Evolutionary conservation across 2,888 invertebrate genomes (phyloP).

Genomic region (Metellina segmentata): DNA sequence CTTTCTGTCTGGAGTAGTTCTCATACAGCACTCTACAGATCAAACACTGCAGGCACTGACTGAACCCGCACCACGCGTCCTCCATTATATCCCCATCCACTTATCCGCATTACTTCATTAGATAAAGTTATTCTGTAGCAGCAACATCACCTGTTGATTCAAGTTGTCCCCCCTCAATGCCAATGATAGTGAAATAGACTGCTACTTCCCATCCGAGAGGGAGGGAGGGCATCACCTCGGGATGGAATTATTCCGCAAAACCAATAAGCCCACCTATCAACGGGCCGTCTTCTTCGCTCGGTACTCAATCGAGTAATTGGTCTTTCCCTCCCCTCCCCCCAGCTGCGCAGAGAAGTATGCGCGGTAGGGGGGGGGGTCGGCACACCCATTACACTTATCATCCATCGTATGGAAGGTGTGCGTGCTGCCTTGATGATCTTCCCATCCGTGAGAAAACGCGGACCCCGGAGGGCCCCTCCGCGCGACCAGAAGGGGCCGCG

Average conservation of each 20-base stretch:
- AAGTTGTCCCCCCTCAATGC: neutral
- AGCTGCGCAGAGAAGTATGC: neutral
- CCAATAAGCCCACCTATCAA: constrained; percentile 41
- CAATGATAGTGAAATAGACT: too few relatives aligned
- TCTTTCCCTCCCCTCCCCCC: neutral
- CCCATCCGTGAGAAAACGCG: constrained; percentile 66
- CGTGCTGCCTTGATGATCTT: constrained; percentile 52
- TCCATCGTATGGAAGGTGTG: constrained; percentile 64
- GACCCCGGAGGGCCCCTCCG: constrained; percentile 37
- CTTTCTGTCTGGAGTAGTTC: too few relatives aligned
- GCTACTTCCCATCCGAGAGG: too few relatives aligned
- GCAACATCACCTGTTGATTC: neutral
- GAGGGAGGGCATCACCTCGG: too few relatives aligned
- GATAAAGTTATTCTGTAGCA: neutral
- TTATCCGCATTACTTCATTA: neutral
- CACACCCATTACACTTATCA: constrained; percentile 65
- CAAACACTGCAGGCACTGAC: too few relatives aligned
- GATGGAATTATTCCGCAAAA: constrained; percentile 18
- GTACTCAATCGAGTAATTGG: constrained; percentile 36
- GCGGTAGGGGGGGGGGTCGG: constrained; percentile 2
- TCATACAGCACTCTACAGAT: too few relatives aligned
- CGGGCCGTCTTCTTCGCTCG: neutral
- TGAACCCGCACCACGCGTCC: neutral
- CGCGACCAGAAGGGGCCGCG: constrained; percentile 26
- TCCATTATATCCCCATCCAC: neutral